phyloP scores from a whole-genome alignment of 2,888 invertebrate species.

The Lasioglossum oenotherae region DNA sequence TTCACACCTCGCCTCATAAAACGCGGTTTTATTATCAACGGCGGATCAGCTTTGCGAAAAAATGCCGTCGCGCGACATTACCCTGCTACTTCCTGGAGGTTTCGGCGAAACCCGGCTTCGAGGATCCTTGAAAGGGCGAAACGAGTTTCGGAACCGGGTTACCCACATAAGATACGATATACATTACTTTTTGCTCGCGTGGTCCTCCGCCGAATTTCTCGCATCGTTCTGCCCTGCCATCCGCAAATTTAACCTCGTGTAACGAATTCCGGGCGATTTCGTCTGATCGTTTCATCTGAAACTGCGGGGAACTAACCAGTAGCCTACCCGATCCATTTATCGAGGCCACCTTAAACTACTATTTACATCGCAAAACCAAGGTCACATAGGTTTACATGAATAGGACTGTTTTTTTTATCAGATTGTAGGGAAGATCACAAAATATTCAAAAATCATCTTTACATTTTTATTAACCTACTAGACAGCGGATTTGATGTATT shows the following conservation, averaged over 20 bases:
- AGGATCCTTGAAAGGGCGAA: slow-evolving; percentile 68
- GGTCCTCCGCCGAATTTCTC: slow-evolving; percentile 10
- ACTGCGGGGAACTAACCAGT: neutral
- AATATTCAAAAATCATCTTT: no score
- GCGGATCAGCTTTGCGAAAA: neutral
- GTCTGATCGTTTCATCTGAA: neutral
- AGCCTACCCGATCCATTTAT: neutral
- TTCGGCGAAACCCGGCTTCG: slow-evolving; percentile 55
- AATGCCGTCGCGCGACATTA: slow-evolving; percentile 25
- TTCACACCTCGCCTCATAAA: neutral
- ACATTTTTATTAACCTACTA: no score
- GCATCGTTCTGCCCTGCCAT: neutral
- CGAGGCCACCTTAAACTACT: no score
- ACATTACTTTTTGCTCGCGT: slow-evolving; percentile 52
- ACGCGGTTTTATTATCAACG: neutral
- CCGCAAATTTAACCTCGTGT: neutral
- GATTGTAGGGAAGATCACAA: no score
- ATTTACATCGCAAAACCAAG: neutral
- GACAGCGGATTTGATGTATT: no score
- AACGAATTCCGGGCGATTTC: neutral
- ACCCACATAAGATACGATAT: slow-evolving; percentile 71
- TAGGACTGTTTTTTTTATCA: neutral
- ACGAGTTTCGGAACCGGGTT: slow-evolving; percentile 79
- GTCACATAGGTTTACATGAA: neutral
- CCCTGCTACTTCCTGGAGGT: slow-evolving; percentile 51